Evolutionary conservation across 2,797 vertebrate species (phyloP).

Genomic region (Thamnophis elegans): DNA sequence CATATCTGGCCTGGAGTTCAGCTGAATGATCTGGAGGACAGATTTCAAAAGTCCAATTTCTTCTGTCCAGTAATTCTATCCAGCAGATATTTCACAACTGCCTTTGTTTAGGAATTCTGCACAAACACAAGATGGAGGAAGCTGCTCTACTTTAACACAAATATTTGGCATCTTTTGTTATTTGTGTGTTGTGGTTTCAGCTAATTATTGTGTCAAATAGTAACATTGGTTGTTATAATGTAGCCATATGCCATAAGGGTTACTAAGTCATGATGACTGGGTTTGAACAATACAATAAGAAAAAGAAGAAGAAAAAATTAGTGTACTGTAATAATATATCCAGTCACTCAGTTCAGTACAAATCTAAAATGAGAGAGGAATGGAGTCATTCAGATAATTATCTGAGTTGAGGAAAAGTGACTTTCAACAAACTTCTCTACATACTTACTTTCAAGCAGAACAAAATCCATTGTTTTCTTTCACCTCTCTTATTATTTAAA

Average conservation of each 20-base stretch:
- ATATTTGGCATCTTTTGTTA: not conserved
- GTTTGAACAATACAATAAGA: not conserved
- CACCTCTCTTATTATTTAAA: not conserved
- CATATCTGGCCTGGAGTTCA: not conserved
- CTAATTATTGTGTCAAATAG: not conserved
- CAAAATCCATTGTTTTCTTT: not conserved
- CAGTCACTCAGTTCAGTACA: not conserved
- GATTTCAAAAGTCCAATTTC: not conserved
- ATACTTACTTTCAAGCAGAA: not conserved
- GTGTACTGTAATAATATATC: not conserved
- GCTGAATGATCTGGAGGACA: not conserved
- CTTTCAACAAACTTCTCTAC: not conserved
- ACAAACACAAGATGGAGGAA: not conserved
- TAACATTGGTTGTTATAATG: not conserved
- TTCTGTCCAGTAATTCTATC: not conserved
- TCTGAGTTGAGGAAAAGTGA: not conserved
- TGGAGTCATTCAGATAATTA: not conserved
- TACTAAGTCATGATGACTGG: not conserved
- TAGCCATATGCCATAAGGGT: not conserved
- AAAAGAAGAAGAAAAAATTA: not conserved
- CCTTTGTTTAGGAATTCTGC: not conserved
- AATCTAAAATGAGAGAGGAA: not conserved
- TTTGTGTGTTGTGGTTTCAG: not conserved
- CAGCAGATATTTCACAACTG: not conserved
- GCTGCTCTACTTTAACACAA: not conserved